A percentile compares a stretch with the other conserved stretches of the same genome.
Conservation (phyloP, 2,113 vertebrate genomes). For the Lamprologus speciosus region DNA sequence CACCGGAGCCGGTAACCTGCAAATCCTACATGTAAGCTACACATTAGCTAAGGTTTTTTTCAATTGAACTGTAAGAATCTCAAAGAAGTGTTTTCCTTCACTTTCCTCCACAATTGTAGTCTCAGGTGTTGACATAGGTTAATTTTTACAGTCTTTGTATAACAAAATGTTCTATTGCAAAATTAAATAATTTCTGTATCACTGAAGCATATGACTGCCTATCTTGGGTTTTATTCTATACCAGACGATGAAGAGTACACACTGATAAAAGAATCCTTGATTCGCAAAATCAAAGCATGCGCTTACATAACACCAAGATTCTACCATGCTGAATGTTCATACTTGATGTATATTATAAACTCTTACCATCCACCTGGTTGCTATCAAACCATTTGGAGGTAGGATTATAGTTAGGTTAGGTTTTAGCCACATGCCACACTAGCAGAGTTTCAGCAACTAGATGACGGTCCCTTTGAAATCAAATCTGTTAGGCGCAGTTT, state of each 20-base stretch:
- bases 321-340: not conserved
- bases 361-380: not conserved
- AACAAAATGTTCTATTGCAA: not conserved
- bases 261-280: not conserved
- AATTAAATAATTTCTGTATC: not conserved
- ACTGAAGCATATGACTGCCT: not conserved
- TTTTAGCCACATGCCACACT: not conserved
- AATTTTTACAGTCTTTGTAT: not conserved
- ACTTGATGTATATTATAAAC: not conserved
- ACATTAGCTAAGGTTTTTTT: not conserved
- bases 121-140: not conserved
- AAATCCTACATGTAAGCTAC: not conserved
- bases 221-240: not conserved
- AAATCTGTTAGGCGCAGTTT: not conserved
- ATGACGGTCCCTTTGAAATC: not conserved
- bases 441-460: not conserved
- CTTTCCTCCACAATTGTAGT: not conserved
- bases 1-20: not conserved
- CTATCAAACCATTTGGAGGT: not conserved
- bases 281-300: not conserved
- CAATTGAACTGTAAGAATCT: not conserved
- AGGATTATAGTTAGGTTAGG: not conserved
- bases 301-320: not conserved
- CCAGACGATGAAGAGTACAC: not conserved
- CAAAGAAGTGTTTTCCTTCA: not conserved